Percentiles rank a stretch among this genome's conserved stretches.
Conservation (phyloP, 2,888 invertebrate species). For the Gnatocerus cornutus region DNA sequence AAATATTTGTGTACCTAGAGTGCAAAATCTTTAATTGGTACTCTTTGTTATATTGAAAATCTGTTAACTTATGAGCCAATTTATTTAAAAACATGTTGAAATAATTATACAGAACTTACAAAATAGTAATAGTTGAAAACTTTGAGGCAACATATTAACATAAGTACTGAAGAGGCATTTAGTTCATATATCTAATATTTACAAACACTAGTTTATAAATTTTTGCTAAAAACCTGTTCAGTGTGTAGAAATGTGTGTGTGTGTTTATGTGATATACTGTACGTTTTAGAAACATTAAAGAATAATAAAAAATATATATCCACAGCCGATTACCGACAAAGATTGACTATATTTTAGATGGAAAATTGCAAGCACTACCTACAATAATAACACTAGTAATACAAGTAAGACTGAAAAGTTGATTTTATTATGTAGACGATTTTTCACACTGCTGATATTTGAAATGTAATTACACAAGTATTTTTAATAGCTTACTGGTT, state of each 20-base stretch:
- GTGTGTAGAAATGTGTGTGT: constrained; percentile 26
- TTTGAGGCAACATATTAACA: constrained; percentile 47
- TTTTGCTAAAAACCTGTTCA: constrained; percentile 34
- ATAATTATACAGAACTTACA: constrained; percentile 49
- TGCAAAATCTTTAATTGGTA: too few relatives aligned
- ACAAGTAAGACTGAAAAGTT: constrained; percentile 49
- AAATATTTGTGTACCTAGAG: too few relatives aligned
- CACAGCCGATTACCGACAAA: constrained; percentile 51
- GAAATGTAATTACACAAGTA: constrained; percentile 43
- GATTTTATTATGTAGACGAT: constrained; percentile 44
- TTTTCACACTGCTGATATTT: constrained; percentile 47
- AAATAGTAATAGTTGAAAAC: constrained; percentile 48
- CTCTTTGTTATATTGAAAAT: too few relatives aligned
- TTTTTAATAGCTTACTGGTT: constrained; percentile 38
- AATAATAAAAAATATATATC: constrained; percentile 44
- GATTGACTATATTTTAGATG: constrained; percentile 48
- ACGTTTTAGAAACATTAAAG: constrained; percentile 17
- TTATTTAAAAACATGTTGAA: constrained; percentile 50
- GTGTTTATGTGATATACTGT: constrained; percentile 19
- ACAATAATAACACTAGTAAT: constrained; percentile 50
- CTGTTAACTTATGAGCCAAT: constrained; percentile 42
- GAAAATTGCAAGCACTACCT: constrained; percentile 49
- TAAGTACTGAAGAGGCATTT: constrained; percentile 50
- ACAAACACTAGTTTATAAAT: constrained; percentile 41
- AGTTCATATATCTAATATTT: constrained; percentile 32